Base-by-base conservation (phyloP, 2,888 invertebrate species). In the Caenorhabditis imperialis region DNA sequence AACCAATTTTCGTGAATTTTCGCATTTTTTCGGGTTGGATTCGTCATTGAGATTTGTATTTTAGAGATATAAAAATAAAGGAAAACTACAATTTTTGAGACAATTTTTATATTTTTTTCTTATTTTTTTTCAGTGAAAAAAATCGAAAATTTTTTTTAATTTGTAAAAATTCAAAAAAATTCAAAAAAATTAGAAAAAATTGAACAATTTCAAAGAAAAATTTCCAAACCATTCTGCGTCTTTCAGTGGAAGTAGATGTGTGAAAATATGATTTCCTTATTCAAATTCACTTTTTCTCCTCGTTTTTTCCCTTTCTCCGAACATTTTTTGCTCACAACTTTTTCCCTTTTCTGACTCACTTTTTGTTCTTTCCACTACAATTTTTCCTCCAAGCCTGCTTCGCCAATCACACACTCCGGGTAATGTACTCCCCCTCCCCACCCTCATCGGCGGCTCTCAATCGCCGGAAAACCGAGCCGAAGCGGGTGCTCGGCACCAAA, bases 381-480 rank as follows among this genome's bases (percentile, higher is more conserved):
- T 20, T 20, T 45, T 45, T 45, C 22, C 22, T 45, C n/a, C n/a
- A n/a, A n/a, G n/a, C n/a, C n/a, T n/a, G n/a, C n/a, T n/a, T n/a
- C n/a, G n/a, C n/a, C n/a, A n/a, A n/a, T n/a, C n/a, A n/a, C n/a
- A n/a, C n/a, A n/a, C n/a, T n/a, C n/a, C n/a, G n/a, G n/a, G n/a
- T n/a, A n/a, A n/a, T n/a, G n/a, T n/a, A n/a, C n/a, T n/a, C n/a
- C n/a, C n/a, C n/a, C n/a, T n/a, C n/a, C n/a, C n/a, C 30, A 5
- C 27, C 23, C 38, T 40, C 30, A 23, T 58, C 10, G n/a, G 20
- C 10, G 22, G 8, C 14, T 44, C 27, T 75, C 38, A 79, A 79
- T 60, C 62, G 77, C 2, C 65, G 77, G 12, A 58, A 63, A 53
- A 77, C 77, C 0, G 76, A 77, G 53, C 79, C 76, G n/a, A 78